Conservation (phyloP, 1,140 invertebrate species). For the Drosophila asahinai region DNA sequence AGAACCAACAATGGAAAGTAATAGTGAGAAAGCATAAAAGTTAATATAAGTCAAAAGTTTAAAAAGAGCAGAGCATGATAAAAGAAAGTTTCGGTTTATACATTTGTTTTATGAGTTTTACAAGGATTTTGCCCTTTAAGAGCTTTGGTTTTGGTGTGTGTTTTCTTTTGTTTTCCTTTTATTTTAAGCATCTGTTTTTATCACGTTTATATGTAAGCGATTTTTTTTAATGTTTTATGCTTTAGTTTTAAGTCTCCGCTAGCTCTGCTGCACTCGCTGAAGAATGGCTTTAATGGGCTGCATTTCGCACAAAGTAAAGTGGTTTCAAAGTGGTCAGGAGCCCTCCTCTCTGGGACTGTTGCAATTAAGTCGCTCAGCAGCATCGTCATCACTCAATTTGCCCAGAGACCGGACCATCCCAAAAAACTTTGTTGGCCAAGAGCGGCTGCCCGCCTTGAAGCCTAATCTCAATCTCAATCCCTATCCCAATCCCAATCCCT, state of each 20-base stretch:
- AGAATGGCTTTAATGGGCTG: constrained; percentile 64
- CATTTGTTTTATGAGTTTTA: constrained; percentile 79
- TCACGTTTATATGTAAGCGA: constrained; percentile 37
- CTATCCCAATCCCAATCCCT: background rate
- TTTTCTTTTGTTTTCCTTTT: constrained; percentile 31
- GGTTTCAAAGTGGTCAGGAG: constrained; percentile 6
- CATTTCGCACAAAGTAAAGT: background rate
- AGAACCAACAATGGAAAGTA: constrained; percentile 48
- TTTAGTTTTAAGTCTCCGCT: constrained; percentile 29
- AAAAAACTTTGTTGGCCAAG: constrained; percentile 72
- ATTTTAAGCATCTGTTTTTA: constrained; percentile 63
- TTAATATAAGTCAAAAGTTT: constrained; percentile 73
- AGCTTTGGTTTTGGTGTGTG: constrained; percentile 17
- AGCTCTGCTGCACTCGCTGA: constrained; percentile 37
- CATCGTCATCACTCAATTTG: constrained; percentile 47
- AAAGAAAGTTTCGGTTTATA: constrained; percentile 80
- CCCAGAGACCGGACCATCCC: constrained; percentile 50
- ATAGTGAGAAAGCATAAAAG: constrained; percentile 53
- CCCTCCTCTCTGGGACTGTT: constrained; percentile 9
- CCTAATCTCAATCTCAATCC: constrained; percentile 50
- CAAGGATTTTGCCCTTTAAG: constrained; percentile 43
- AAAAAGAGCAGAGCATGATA: constrained; percentile 83
- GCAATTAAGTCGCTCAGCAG: constrained; percentile 56
- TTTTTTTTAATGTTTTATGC: constrained; percentile 15
- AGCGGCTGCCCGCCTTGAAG: constrained; percentile 39